Percentiles rank a stretch among this genome's conserved stretches.
phyloP scores from a whole-genome alignment of 2,888 invertebrate genomes.

The Alitta virens region DNA sequence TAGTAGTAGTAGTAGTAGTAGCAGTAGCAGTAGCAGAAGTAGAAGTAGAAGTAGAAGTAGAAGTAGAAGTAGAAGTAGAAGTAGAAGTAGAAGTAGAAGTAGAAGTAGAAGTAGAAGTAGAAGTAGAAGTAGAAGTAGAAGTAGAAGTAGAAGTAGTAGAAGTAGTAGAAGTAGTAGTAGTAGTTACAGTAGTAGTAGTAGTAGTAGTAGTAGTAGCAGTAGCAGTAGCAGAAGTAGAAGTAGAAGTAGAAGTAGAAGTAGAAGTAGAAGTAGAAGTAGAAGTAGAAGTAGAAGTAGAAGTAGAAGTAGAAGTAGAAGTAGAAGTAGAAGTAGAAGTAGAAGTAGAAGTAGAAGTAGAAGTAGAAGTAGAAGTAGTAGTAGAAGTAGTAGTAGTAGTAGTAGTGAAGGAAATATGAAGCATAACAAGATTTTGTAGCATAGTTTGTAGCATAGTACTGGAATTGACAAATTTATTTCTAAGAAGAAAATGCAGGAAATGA shows the following conservation, averaged over 20 bases:
- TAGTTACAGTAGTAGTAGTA: too few relatives aligned
- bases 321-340: neutral
- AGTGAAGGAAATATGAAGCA: too few relatives aligned
- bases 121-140: neutral
- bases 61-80: neutral
- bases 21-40: too few relatives aligned
- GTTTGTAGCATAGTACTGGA: too few relatives aligned
- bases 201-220: too few relatives aligned
- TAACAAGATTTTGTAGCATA: too few relatives aligned
- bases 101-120: neutral
- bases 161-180: too few relatives aligned
- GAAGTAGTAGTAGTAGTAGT: too few relatives aligned
- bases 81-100: constrained; percentile 1
- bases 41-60: constrained; percentile 9
- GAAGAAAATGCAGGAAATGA: too few relatives aligned
- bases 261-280: neutral
- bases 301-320: neutral
- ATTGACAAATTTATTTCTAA: too few relatives aligned
- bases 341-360: neutral
- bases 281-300: neutral
- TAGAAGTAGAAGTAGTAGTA: neutral
- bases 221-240: too few relatives aligned
- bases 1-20: too few relatives aligned
- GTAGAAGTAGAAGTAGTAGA: neutral
- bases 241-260: neutral